A percentile compares a stretch with the other conserved stretches of the same genome.
Evolutionary conservation across 2,113 vertebrate species (phyloP).

Genomic region (Sitta europaea): DNA sequence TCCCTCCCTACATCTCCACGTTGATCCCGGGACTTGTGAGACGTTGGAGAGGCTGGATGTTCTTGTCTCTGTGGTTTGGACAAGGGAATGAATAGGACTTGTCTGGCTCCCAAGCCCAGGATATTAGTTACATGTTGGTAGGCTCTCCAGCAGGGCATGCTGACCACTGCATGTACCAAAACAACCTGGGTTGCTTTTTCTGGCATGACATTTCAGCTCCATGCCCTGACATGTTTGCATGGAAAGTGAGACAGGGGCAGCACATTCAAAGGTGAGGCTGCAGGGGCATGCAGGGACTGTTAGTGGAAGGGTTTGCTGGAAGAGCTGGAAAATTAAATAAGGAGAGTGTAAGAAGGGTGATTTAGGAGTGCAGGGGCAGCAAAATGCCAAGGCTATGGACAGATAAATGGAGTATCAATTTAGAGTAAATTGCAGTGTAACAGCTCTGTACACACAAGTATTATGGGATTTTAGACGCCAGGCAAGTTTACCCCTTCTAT

Average conservation of each 20-base stretch:
- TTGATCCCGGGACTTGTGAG: background rate
- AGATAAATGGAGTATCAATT: conserved; percentile 13
- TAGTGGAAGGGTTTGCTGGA: background rate
- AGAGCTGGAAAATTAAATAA: conserved; percentile 10
- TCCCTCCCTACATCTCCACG: background rate
- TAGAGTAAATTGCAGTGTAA: conserved; percentile 25
- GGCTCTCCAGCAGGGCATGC: background rate
- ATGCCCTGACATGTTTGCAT: background rate
- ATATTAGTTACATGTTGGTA: background rate
- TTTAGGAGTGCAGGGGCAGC: background rate
- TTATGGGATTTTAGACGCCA: background rate
- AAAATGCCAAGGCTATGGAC: background rate
- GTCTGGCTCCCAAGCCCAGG: background rate
- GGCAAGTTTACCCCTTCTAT: background rate
- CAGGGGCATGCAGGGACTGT: background rate
- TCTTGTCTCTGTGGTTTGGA: background rate
- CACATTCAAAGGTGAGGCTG: background rate
- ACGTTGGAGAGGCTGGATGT: background rate
- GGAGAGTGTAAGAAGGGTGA: background rate
- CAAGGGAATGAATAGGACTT: background rate
- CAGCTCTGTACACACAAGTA: background rate
- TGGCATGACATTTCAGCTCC: background rate
- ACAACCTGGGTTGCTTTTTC: conserved; percentile 20
- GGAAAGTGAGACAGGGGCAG: background rate
- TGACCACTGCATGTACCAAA: conserved; percentile 18